A percentile compares a stretch with the other conserved stretches of the same genome.
Evolutionary conservation across 1,140 invertebrate species (phyloP).

Genomic region (Formica exsecta): DNA sequence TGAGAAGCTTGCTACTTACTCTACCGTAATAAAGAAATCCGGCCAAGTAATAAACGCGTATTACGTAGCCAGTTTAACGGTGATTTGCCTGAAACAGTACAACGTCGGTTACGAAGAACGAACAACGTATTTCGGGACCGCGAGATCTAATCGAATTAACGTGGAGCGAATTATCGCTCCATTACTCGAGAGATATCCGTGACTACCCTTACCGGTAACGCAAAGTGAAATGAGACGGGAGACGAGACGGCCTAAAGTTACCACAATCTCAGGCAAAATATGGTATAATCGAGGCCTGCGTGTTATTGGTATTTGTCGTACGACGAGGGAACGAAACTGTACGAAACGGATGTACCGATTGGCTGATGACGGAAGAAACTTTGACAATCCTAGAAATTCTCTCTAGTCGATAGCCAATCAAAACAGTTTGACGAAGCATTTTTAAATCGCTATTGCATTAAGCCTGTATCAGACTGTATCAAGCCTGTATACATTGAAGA

Average conservation of each 20-base stretch:
- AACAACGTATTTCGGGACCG: conserved; percentile 32
- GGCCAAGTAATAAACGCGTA: conserved; percentile 80
- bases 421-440: too few relatives aligned
- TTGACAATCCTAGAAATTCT: not conserved
- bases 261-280: conserved; percentile 38
- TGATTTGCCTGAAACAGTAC: conserved; percentile 82
- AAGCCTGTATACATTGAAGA: too few relatives aligned
- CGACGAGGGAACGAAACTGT: too few relatives aligned
- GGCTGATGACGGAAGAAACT: not conserved
- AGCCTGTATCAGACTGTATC: too few relatives aligned
- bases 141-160: conserved; percentile 75
- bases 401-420: too few relatives aligned
- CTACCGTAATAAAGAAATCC: conserved; percentile 84
- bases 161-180: conserved; percentile 60
- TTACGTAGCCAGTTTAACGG: conserved; percentile 84
- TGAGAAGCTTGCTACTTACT: conserved; percentile 78
- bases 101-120: conserved; percentile 70
- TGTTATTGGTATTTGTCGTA: not conserved
- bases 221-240: conserved; percentile 82
- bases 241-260: conserved; percentile 44
- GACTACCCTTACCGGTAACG: conserved; percentile 85
- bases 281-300: not conserved
- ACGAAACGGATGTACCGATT: too few relatives aligned
- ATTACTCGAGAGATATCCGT: conserved; percentile 59
- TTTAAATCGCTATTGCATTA: too few relatives aligned